A percentile compares a stretch with the other conserved stretches of the same genome.
phyloP scores from a whole-genome alignment of 2,113 vertebrate genomes.

The Prochilodus magdalenae region DNA sequence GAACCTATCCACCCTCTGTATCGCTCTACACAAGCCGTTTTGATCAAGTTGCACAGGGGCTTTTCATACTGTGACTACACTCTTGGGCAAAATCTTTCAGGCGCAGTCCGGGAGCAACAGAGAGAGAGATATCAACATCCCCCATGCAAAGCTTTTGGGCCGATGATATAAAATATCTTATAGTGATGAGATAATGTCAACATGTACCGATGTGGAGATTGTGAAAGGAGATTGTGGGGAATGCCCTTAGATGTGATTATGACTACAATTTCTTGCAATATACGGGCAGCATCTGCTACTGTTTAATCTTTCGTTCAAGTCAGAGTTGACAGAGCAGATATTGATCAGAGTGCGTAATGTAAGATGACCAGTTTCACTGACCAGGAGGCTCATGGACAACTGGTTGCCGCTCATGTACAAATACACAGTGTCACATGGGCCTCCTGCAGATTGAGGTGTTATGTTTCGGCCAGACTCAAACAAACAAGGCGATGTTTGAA shows the following conservation, averaged over 20 bases:
- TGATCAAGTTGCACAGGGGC: neutral
- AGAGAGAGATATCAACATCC: neutral
- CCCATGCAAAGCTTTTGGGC: neutral
- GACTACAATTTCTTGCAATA: constrained; percentile 5
- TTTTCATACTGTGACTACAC: neutral
- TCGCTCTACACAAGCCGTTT: constrained; percentile 14
- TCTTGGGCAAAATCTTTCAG: constrained; percentile 28
- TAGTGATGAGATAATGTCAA: constrained; percentile 41
- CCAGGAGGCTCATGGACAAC: constrained; percentile 20
- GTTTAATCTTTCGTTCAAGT: constrained; percentile 24
- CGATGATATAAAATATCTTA: constrained; percentile 29
- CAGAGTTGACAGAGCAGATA: constrained; percentile 15
- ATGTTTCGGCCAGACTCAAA: constrained; percentile 48
- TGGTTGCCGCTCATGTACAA: constrained; percentile 45
- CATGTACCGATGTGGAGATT: constrained; percentile 28
- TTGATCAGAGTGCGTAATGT: constrained; percentile 8
- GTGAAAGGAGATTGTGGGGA: constrained; percentile 19
- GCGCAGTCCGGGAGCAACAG: neutral
- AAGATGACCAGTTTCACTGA: constrained; percentile 48
- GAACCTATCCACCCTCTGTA: constrained; percentile 18
- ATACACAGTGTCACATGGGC: constrained; percentile 30
- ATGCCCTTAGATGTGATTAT: constrained; percentile 27
- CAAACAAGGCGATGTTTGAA: constrained; percentile 56
- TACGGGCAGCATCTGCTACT: constrained; percentile 37
- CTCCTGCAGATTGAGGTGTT: constrained; percentile 33